Conservation (phyloP, 2,888 invertebrate genomes). For the Acleris sparsana region DNA sequence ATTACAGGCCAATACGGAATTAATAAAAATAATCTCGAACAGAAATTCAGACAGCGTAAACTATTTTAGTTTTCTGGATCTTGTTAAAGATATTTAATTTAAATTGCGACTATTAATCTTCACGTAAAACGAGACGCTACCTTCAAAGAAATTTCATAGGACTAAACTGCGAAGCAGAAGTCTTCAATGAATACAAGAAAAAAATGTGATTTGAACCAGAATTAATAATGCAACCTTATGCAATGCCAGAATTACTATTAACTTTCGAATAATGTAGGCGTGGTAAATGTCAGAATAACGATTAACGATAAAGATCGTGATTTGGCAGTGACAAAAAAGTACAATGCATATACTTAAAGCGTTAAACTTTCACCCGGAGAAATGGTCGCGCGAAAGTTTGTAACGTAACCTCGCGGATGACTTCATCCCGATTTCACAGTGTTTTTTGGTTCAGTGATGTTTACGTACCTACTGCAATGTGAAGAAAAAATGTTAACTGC, state of each 20-base stretch:
- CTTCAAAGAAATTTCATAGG: constrained; percentile 20
- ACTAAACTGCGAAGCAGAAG: neutral
- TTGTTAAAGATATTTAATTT: constrained; percentile 15
- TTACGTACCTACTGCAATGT: too few relatives aligned
- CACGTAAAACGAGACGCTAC: constrained; percentile 12
- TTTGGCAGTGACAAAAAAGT: constrained; percentile 72
- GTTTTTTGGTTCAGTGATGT: constrained; percentile 31
- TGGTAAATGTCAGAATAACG: constrained; percentile 68
- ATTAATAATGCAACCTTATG: constrained; percentile 47
- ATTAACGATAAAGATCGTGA: constrained; percentile 71
- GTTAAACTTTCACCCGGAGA: constrained; percentile 74
- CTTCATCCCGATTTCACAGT: constrained; percentile 61
- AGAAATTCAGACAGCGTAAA: constrained; percentile 17
- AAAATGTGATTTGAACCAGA: constrained; percentile 7
- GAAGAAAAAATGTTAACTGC: too few relatives aligned
- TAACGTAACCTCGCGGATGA: constrained; percentile 50
- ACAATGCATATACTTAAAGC: constrained; percentile 63
- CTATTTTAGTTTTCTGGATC: constrained; percentile 13
- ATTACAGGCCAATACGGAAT: constrained; percentile 21
- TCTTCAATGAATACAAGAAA: neutral
- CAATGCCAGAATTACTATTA: constrained; percentile 47
- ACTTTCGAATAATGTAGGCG: constrained; percentile 69
- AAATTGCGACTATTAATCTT: constrained; percentile 27
- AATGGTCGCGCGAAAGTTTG: constrained; percentile 71
- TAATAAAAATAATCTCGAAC: constrained; percentile 15